Conservation (phyloP, 2,113 vertebrate species). For the Lagopus leucura region DNA sequence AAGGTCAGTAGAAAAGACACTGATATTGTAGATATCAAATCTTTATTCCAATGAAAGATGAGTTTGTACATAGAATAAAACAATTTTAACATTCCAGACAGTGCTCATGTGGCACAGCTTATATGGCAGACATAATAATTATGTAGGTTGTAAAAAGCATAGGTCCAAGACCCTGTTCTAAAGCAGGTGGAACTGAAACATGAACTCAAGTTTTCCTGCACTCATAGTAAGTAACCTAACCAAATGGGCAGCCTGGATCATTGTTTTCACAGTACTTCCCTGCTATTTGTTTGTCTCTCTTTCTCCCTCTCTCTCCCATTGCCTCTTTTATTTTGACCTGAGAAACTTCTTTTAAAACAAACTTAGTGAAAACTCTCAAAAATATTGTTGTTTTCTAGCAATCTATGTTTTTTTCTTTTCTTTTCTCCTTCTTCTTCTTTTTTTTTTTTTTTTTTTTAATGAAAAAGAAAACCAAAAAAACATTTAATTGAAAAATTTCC, state of each 20-base stretch:
- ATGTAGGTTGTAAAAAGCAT: neutral
- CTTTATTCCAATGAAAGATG: neutral
- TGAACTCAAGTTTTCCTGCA: neutral
- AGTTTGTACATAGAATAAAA: neutral
- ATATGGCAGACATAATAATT: neutral
- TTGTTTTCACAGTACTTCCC: neutral
- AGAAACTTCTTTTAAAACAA: constrained; percentile 24
- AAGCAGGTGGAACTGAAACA: neutral
- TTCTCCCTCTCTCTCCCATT: neutral
- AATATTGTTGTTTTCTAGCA: constrained; percentile 27
- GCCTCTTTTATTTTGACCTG: neutral
- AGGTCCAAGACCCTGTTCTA: neutral
- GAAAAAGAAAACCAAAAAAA: neutral
- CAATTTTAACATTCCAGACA: neutral
- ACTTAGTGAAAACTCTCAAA: neutral
- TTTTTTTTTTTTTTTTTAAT: neutral
- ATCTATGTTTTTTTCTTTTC: neutral
- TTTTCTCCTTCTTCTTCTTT: too few relatives aligned
- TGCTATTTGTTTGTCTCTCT: neutral
- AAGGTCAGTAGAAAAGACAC: neutral
- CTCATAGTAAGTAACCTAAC: neutral
- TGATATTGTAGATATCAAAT: neutral
- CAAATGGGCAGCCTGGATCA: neutral
- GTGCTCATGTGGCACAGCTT: neutral
- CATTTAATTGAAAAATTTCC: neutral